These are phyloP conservation scores for Tympanoctomys barrerae DNA, from an alignment of 2,797 vertebrate genomes.

Conservation along the genomic window DNA sequence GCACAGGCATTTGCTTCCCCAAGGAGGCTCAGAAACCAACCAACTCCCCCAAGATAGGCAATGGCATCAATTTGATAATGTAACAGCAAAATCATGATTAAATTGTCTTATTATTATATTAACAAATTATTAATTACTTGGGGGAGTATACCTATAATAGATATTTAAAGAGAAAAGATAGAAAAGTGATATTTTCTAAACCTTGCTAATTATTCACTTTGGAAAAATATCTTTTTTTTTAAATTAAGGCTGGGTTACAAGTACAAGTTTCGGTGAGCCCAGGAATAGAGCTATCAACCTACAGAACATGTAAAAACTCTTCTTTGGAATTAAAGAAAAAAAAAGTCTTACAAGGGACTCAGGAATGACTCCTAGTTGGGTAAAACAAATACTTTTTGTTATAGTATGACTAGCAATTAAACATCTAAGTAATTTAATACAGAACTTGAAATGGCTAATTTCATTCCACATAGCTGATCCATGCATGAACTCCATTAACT, in stretches of 20 bases:
- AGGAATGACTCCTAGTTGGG: background rate
- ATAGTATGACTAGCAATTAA: background rate
- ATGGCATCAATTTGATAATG: background rate
- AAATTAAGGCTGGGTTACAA: background rate
- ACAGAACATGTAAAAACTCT: background rate
- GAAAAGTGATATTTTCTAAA: constrained; percentile 4
- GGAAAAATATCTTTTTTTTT: background rate
- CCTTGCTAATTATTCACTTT: background rate
- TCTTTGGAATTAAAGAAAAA: background rate
- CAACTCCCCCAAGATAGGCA: background rate
- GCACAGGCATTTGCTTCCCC: background rate
- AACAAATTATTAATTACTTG: constrained; percentile 37
- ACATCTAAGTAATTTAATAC: constrained; percentile 17
- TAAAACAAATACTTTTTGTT: background rate
- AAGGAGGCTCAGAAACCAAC: background rate
- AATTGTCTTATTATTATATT: constrained; percentile 40
- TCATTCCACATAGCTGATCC: background rate
- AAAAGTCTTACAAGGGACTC: background rate
- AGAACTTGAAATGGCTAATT: constrained; percentile 9
- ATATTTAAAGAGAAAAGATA: background rate
- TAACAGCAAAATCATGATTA: background rate
- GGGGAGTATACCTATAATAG: background rate
- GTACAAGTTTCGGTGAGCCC: background rate
- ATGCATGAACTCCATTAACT: background rate
- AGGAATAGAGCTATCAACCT: background rate